A percentile compares a stretch with the other conserved stretches of the same genome.
These are phyloP conservation scores for Scartelaos histophorus DNA, from an alignment of 2,113 vertebrate genomes.

Conservation along the genomic window DNA sequence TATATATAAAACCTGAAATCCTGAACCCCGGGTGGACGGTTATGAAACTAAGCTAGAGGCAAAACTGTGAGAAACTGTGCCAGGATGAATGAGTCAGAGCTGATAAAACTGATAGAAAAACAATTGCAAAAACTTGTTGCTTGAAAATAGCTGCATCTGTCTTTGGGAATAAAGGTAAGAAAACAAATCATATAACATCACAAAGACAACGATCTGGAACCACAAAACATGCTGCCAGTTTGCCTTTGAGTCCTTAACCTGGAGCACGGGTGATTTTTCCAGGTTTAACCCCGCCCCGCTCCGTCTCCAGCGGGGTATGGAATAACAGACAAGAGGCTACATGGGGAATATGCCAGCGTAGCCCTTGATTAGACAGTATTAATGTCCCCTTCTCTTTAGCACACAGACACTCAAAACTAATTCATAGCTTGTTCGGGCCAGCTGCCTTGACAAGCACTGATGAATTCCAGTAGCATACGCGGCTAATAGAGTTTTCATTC, in stretches of 20 bases:
- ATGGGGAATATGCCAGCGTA: slow-evolving; percentile 62
- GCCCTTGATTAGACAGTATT: slow-evolving; percentile 71
- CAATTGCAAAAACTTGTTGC: background rate
- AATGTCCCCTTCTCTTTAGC: slow-evolving; percentile 68
- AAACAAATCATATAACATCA: background rate
- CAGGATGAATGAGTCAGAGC: background rate
- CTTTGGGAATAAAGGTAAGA: background rate
- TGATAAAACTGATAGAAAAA: slow-evolving; percentile 6
- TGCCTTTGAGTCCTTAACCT: background rate
- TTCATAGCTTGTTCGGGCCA: slow-evolving; percentile 67
- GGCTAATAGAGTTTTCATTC: slow-evolving; percentile 69
- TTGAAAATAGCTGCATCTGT: background rate
- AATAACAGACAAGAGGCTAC: slow-evolving; percentile 54
- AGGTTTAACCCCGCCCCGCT: slow-evolving; percentile 20
- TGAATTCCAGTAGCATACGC: slow-evolving; percentile 66
- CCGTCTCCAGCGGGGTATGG: slow-evolving; percentile 33
- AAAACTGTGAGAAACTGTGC: background rate
- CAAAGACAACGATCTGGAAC: slow-evolving; percentile 1
- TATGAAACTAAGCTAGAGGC: background rate
- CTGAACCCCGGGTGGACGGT: background rate
- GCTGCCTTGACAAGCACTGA: slow-evolving; percentile 69
- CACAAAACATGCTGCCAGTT: background rate
- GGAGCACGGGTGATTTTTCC: slow-evolving; percentile 20
- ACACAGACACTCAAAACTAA: slow-evolving; percentile 73
- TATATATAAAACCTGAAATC: background rate